These are phyloP conservation scores for Pocillopora meandrina DNA, from an alignment of 92 coral and sea anemone genomes.

Conservation along the genomic window DNA sequence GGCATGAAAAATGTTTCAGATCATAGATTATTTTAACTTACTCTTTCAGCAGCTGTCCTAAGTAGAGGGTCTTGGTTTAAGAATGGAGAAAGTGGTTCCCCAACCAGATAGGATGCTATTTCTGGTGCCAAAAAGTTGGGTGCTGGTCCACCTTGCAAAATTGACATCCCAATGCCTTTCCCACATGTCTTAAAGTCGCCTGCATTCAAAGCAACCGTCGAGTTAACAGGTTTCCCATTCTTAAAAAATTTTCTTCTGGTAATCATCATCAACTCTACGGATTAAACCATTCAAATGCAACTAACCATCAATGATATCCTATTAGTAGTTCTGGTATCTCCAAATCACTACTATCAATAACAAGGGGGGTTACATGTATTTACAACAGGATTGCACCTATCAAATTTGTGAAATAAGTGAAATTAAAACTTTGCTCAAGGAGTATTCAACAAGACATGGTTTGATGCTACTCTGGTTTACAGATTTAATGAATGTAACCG, in stretches of 20 bases:
- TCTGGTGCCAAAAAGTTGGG: conserved; percentile 67
- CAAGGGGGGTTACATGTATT: no score
- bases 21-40: conserved; percentile 16
- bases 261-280: conserved; percentile 62
- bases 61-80: conserved; percentile 44
- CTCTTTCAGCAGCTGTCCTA: conserved; percentile 66
- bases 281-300: not conserved
- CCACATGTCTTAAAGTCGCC: conserved; percentile 67
- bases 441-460: no score
- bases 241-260: conserved; percentile 47
- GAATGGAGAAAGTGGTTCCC: conserved; percentile 59
- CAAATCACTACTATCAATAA: no score
- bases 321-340: no score
- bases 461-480: no score
- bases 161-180: conserved; percentile 72
- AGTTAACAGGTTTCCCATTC: conserved; percentile 66
- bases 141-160: conserved; percentile 76
- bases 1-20: no score
- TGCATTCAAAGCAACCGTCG: conserved; percentile 59
- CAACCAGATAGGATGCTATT: conserved; percentile 54
- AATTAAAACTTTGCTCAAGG: no score
- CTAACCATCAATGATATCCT: no score
- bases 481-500: no score
- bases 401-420: no score
- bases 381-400: no score